A percentile compares a stretch with the other conserved stretches of the same genome.
These are phyloP conservation scores for Drusus annulatus DNA, from an alignment of 1,140 invertebrate species.

Conservation along the genomic window DNA sequence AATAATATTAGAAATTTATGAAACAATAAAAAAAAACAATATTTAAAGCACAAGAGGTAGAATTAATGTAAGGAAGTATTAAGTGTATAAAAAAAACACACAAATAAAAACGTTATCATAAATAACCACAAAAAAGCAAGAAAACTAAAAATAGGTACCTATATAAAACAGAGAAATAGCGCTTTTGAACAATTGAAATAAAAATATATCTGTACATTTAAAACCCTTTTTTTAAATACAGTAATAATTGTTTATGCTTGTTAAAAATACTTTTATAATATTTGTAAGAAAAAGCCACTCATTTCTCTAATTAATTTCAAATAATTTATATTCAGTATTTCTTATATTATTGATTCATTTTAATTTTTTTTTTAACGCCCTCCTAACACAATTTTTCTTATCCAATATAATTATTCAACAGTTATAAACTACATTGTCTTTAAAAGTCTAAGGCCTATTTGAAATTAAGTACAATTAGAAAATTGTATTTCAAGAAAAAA, in stretches of 20 bases:
- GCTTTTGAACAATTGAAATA: constrained; percentile 7
- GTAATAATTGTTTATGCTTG: constrained; percentile 18
- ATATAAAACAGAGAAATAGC: no score
- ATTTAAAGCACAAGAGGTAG: constrained; percentile 11
- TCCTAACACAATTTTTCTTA: constrained; percentile 44
- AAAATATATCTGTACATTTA: constrained; percentile 21
- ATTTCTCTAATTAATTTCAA: constrained; percentile 45
- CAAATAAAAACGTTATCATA: no score
- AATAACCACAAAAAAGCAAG: no score
- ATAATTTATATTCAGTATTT: constrained; percentile 48
- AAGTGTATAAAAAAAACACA: background rate
- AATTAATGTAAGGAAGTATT: constrained; percentile 8
- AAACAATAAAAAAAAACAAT: background rate
- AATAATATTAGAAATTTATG: no score
- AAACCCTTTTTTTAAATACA: constrained; percentile 33
- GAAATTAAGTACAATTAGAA: no score
- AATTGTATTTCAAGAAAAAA: no score
- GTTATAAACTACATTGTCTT: constrained; percentile 38
- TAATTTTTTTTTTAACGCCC: constrained; percentile 11
- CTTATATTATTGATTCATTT: constrained; percentile 48
- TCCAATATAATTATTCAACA: constrained; percentile 53
- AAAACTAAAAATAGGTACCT: no score
- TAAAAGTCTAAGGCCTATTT: background rate
- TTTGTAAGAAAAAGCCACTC: constrained; percentile 56
- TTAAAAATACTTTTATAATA: constrained; percentile 49